These are phyloP conservation scores for Pseudanteris insignis DNA, from an alignment of 2,888 invertebrate species.

Conservation along the genomic window DNA sequence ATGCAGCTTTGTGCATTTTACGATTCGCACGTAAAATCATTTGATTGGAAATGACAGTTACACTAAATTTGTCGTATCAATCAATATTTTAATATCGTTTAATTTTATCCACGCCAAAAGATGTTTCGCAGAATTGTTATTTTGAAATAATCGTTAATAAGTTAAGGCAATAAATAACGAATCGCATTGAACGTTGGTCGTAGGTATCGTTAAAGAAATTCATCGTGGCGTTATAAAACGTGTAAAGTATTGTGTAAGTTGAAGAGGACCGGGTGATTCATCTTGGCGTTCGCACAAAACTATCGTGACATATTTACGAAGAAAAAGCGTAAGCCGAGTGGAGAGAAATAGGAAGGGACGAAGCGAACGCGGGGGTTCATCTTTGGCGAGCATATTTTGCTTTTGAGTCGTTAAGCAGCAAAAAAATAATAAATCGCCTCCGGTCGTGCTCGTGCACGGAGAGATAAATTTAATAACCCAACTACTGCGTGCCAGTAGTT, in stretches of 20 bases:
- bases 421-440: constrained; percentile 62
- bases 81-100: too few species aligned
- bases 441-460: constrained; percentile 45
- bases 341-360: constrained; percentile 37
- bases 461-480: constrained; percentile 64
- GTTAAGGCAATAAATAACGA: too few species aligned
- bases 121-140: too few species aligned
- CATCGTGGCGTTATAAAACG: too few species aligned
- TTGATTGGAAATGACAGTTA: too few species aligned
- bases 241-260: constrained; percentile 38
- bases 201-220: too few species aligned
- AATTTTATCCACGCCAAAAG: too few species aligned
- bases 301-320: constrained; percentile 44
- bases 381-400: constrained; percentile 55
- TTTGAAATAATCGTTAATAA: too few species aligned
- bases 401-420: constrained; percentile 60
- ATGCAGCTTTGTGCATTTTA: too few species aligned
- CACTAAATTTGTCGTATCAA: too few species aligned
- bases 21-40: too few species aligned
- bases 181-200: too few species aligned
- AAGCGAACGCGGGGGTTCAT: constrained; percentile 34
- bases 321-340: constrained; percentile 34
- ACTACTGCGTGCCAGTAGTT: constrained; percentile 50
- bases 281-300: constrained; percentile 32
- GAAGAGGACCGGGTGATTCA: constrained; percentile 40